Percentiles rank a stretch among this genome's conserved stretches.
phyloP scores from a whole-genome alignment of 2,888 invertebrate species.

The Neoscelio sp. region DNA sequence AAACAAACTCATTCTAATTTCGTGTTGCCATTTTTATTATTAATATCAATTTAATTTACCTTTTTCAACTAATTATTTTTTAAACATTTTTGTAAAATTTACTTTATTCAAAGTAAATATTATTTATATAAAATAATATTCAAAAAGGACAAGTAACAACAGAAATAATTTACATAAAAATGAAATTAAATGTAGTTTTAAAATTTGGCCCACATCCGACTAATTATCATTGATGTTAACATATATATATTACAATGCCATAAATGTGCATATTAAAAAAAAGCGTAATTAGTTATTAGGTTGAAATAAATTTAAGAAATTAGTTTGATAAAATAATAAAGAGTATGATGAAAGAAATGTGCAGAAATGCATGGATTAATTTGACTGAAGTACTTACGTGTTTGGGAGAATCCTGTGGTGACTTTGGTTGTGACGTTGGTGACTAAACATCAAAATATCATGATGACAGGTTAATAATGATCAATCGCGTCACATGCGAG shows the following conservation, averaged over 20 bases:
- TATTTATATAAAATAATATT: too few relatives aligned
- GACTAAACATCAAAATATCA: constrained; percentile 80
- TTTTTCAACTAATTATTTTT: too few relatives aligned
- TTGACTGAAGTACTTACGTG: constrained; percentile 78
- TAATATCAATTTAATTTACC: too few relatives aligned
- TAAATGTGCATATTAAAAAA: neutral
- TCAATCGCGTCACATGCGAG: constrained; percentile 73
- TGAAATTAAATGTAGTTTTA: too few relatives aligned
- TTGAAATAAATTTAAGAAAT: neutral
- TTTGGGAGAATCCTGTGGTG: constrained; percentile 77
- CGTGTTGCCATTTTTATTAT: neutral
- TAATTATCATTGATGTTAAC: too few relatives aligned
- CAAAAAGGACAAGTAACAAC: too few relatives aligned
- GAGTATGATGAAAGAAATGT: constrained; percentile 5
- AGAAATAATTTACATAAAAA: too few relatives aligned
- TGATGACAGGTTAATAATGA: constrained; percentile 79
- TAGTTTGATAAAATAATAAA: neutral
- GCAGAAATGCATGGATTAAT: constrained; percentile 24
- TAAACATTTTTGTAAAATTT: too few relatives aligned
- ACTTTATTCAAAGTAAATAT: too few relatives aligned
- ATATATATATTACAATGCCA: too few relatives aligned
- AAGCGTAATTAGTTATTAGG: neutral
- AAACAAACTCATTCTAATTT: neutral
- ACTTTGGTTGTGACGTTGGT: constrained; percentile 78
- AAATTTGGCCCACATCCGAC: too few relatives aligned